These are phyloP conservation scores for Pogonomyrmex barbatus DNA, from an alignment of 1,140 invertebrate genomes.

Conservation along the genomic window DNA sequence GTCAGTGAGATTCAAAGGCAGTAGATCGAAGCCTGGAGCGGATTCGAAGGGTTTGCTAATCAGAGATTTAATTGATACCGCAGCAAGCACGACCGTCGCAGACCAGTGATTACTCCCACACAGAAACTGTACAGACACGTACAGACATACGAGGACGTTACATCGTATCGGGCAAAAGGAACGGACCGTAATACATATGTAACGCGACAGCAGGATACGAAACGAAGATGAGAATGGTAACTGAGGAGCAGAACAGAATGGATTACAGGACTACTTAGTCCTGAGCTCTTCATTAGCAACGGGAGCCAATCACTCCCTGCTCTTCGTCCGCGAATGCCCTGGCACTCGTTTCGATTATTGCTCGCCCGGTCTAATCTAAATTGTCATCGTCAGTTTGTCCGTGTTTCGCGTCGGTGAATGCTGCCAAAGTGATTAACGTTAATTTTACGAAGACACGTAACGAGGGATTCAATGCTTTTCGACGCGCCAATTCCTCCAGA, in stretches of 20 bases:
- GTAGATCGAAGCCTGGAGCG: slow-evolving; percentile 57
- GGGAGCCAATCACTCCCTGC: slow-evolving; percentile 70
- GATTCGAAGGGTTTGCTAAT: slow-evolving; percentile 78
- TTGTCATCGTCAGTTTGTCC: slow-evolving; percentile 62
- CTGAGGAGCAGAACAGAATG: slow-evolving; percentile 71
- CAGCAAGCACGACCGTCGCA: slow-evolving; percentile 77
- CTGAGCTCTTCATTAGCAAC: slow-evolving; percentile 82
- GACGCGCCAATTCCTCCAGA: background rate
- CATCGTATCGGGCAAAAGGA: slow-evolving; percentile 73
- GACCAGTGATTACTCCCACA: slow-evolving; percentile 56
- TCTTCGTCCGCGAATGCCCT: slow-evolving; percentile 42
- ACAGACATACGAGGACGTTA: slow-evolving; percentile 45
- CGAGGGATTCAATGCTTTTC: background rate
- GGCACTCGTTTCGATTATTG: slow-evolving; percentile 71
- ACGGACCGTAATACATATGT: slow-evolving; percentile 81
- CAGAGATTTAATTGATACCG: slow-evolving; percentile 84
- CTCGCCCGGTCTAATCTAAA: slow-evolving; percentile 59
- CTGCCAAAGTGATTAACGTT: slow-evolving; percentile 11
- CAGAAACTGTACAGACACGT: slow-evolving; percentile 30
- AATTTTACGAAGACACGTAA: slow-evolving; percentile 35
- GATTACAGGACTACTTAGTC: slow-evolving; percentile 79
- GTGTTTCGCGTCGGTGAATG: slow-evolving; percentile 22
- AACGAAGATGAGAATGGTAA: slow-evolving; percentile 63
- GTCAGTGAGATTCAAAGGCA: slow-evolving; percentile 73
- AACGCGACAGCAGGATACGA: slow-evolving; percentile 73